Evolutionary conservation across 2,797 vertebrate species (phyloP).

Genomic region (Alectoris magna): DNA sequence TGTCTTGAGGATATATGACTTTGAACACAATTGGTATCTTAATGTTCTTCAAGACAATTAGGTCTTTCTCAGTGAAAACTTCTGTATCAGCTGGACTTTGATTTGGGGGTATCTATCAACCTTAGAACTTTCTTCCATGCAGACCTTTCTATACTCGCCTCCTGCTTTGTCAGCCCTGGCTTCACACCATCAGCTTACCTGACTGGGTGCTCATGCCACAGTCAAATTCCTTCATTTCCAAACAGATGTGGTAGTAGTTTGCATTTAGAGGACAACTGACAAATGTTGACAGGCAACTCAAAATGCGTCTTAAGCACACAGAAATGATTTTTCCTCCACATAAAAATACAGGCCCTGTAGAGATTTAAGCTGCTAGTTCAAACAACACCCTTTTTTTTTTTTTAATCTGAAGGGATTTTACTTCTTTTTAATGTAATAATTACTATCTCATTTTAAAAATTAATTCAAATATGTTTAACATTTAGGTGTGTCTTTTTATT

Average conservation of each 20-base stretch:
- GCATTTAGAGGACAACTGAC: neutral
- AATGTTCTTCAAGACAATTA: neutral
- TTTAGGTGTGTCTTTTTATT: neutral
- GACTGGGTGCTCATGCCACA: neutral
- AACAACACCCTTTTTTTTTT: neutral
- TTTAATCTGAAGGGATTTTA: neutral
- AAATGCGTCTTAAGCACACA: neutral
- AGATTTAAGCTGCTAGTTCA: neutral
- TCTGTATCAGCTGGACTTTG: neutral
- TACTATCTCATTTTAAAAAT: neutral
- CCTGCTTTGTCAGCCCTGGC: neutral
- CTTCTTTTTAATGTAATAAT: neutral
- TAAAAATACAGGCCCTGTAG: neutral
- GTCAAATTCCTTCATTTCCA: neutral
- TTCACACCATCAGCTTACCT: neutral
- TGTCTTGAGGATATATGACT: neutral
- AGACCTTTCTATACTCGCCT: neutral
- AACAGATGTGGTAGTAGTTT: neutral
- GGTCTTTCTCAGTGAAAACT: neutral
- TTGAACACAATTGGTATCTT: neutral
- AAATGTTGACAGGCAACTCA: neutral
- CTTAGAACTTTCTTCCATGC: neutral
- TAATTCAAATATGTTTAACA: neutral
- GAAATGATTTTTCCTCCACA: neutral
- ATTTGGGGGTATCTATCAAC: neutral